These are phyloP conservation scores for Cladopsammia gracilis DNA, from an alignment of 64 coral and sea anemone genomes.

Conservation along the genomic window DNA sequence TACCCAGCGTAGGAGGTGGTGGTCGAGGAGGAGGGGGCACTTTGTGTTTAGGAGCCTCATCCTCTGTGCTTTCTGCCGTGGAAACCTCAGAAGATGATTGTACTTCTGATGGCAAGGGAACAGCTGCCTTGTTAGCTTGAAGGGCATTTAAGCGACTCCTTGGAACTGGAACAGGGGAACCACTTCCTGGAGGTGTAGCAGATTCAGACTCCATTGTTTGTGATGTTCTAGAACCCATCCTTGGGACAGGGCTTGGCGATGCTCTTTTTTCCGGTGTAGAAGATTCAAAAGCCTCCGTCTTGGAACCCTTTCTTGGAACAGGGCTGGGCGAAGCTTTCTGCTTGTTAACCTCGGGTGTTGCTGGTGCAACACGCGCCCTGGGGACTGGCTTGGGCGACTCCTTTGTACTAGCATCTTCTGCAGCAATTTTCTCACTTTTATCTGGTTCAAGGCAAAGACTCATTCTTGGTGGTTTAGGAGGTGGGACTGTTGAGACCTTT, in stretches of 20 bases:
- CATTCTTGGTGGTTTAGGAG: slow-evolving; percentile 59
- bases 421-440: background rate
- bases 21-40: slow-evolving; percentile 59
- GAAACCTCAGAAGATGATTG: slow-evolving; percentile 13
- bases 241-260: slow-evolving; percentile 28
- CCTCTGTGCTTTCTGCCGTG: slow-evolving; percentile 5
- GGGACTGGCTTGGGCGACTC: slow-evolving; percentile 30
- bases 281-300: slow-evolving; percentile 12
- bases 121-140: background rate
- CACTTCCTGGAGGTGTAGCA: background rate
- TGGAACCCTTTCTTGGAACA: background rate
- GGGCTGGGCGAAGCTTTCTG: slow-evolving; percentile 31
- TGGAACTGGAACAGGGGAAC: background rate
- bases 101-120: background rate
- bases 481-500: background rate
- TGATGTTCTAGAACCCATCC: background rate
- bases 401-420: background rate
- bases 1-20: slow-evolving; percentile 31
- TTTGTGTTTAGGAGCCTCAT: slow-evolving; percentile 32
- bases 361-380: slow-evolving; percentile 13
- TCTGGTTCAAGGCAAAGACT: slow-evolving; percentile 54
- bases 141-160: slow-evolving; percentile 11
- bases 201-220: background rate
- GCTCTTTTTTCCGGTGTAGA: background rate
- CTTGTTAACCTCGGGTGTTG: background rate